Conservation (phyloP, 1,140 invertebrate genomes). For the Tenebrio molitor region DNA sequence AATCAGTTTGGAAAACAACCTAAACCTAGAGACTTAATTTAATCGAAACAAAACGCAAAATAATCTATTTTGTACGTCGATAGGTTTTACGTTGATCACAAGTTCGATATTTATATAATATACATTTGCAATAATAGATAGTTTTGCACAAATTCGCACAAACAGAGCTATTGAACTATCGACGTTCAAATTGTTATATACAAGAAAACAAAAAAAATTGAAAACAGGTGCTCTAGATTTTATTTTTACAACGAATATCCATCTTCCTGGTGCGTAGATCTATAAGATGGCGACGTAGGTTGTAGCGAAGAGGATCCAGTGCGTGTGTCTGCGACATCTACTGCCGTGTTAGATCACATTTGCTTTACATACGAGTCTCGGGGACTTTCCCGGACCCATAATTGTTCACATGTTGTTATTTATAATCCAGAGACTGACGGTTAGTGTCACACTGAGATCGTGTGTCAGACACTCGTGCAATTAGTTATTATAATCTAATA, state of each 20-base stretch:
- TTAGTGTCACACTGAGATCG: constrained; percentile 43
- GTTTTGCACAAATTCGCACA: constrained; percentile 60
- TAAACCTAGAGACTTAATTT: constrained; percentile 50
- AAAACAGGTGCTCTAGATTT: constrained; percentile 64
- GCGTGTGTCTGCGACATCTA: constrained; percentile 56
- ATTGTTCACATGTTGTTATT: constrained; percentile 53
- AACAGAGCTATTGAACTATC: constrained; percentile 51
- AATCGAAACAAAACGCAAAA: constrained; percentile 46
- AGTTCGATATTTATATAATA: constrained; percentile 51
- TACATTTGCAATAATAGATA: constrained; percentile 59
- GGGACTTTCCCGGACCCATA: constrained; percentile 41
- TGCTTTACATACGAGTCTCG: constrained; percentile 16
- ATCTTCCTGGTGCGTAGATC: constrained; percentile 58
- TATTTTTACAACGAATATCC: constrained; percentile 66
- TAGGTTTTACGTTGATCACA: constrained; percentile 51
- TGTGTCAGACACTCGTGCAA: constrained; percentile 51
- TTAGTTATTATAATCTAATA: constrained; percentile 51
- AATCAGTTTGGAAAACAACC: constrained; percentile 42
- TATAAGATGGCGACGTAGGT: constrained; percentile 38
- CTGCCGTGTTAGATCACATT: constrained; percentile 58
- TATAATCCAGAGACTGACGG: constrained; percentile 48
- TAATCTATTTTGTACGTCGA: constrained; percentile 55
- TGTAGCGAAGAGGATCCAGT: constrained; percentile 46
- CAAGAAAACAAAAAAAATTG: constrained; percentile 42
- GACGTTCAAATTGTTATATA: constrained; percentile 53